phyloP scores from a whole-genome alignment of 2,113 vertebrate genomes.

The Rhinopomastus cyanomelas region DNA sequence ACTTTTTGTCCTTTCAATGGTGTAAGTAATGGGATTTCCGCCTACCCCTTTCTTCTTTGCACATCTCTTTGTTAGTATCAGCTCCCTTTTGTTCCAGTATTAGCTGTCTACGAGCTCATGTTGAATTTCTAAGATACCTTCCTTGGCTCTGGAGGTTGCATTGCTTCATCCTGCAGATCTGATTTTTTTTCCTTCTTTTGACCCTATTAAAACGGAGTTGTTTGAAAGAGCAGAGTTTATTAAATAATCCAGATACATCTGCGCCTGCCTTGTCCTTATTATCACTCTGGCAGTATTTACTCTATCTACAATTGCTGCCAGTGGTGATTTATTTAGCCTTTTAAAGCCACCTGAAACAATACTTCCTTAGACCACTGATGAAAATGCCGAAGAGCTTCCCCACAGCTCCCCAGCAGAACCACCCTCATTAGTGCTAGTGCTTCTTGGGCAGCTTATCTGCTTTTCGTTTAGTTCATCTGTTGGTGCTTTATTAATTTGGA shows the following conservation, averaged over 20 bases:
- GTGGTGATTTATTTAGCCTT: background rate
- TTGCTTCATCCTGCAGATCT: background rate
- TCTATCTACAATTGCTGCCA: background rate
- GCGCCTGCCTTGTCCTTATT: background rate
- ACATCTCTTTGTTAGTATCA: background rate
- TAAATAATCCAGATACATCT: background rate
- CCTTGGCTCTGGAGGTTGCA: background rate
- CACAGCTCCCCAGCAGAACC: background rate
- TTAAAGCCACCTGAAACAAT: background rate
- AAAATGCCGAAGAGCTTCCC: background rate
- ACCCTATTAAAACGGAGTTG: background rate
- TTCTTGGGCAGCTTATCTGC: background rate
- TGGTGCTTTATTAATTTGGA: conserved; percentile 16
- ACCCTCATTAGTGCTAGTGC: background rate
- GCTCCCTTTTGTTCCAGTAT: background rate
- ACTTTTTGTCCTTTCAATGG: background rate
- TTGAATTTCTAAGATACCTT: background rate
- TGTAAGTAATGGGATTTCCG: background rate
- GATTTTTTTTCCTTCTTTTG: background rate
- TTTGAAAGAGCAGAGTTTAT: background rate
- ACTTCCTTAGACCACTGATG: background rate
- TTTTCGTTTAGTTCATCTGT: conserved; percentile 28
- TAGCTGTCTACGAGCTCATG: background rate
- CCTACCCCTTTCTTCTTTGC: background rate
- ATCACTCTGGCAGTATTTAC: background rate